Evolutionary conservation across 2,888 invertebrate species (phyloP).

Genomic region (Sinelater perroti): DNA sequence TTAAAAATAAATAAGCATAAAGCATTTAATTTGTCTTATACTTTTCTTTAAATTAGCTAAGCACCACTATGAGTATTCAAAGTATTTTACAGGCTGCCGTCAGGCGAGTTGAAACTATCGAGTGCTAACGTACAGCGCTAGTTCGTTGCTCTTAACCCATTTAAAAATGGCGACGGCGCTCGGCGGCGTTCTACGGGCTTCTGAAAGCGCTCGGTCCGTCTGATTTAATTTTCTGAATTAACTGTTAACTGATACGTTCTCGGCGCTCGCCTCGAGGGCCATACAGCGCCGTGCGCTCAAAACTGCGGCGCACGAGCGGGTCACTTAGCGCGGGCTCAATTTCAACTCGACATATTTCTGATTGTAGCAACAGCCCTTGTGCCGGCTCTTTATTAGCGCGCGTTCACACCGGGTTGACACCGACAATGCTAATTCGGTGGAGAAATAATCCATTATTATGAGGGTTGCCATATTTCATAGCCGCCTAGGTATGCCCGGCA

Average conservation of each 20-base stretch:
- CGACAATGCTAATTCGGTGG: conserved; percentile 58
- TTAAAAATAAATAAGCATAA: no score
- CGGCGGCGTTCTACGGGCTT: neutral
- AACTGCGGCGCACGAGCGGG: conserved; percentile 23
- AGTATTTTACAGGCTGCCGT: no score
- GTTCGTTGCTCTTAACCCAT: no score
- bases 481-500: conserved; percentile 43
- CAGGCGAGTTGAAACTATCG: no score
- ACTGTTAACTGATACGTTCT: conserved; percentile 26
- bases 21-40: no score
- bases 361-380: conserved; percentile 39
- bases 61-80: no score
- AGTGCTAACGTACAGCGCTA: no score
- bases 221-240: conserved; percentile 30
- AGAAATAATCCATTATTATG: conserved; percentile 51
- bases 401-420: conserved; percentile 56
- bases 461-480: conserved; percentile 50
- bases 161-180: no score
- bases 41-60: no score
- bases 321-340: conserved; percentile 37
- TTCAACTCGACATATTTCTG: conserved; percentile 40
- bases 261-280: no score
- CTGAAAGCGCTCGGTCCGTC: conserved; percentile 21
- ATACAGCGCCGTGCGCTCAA: conserved; percentile 15
- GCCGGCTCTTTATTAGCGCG: conserved; percentile 58